Base-by-base conservation (phyloP, 2,797 vertebrate species). In the Synanceia verrucosa region DNA sequence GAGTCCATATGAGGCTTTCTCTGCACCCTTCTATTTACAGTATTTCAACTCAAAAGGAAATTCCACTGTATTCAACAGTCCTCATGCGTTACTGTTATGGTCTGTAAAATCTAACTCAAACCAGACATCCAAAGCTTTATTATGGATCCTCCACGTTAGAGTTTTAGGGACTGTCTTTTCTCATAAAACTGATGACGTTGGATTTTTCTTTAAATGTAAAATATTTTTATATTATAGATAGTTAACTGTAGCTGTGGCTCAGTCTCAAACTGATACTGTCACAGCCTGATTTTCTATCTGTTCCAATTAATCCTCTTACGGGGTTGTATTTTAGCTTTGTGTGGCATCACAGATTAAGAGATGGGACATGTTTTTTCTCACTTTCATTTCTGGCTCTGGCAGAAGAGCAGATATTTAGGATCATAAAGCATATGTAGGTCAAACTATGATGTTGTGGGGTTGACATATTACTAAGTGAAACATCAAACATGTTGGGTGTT, bases 221-320 rank as follows among this genome's bases (percentile, higher is more conserved):
- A 73, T 18, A 43, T 39, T 59, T 57, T 58, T 64, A 46, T 66
- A 44, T 62, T 55, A 2, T 6, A 65, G 41, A 58, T 64, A 24
- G 29, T 56, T 14, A 2, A 60, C 28, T 39, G 44, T 5, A 19
- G 55, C 61, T 34, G 51, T 41, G 50, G 50, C 28, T 73, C 44
- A 70, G 51, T 59, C 50, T 73, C 53, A 84, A 64, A 34, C 64
- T 50, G 73, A 76, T 73, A 58, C 59, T 73, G 70, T 70, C 59
- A 55, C 71, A 69, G 64, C 39, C 70, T 58, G 31, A 58, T 79
- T 57, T 81, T 64, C 50, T 63, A 55, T 85, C 70, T 65, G 73
- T 64, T 78, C 61, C 43, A 58, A 67, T 86, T 80, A 77, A 86
- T 86, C 74, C 76, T 81, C 73, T 83, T 80, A 78, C 39, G 33